These are phyloP conservation scores for Globodera rostochiensis DNA, from an alignment of 1,140 invertebrate species.

Conservation along the genomic window DNA sequence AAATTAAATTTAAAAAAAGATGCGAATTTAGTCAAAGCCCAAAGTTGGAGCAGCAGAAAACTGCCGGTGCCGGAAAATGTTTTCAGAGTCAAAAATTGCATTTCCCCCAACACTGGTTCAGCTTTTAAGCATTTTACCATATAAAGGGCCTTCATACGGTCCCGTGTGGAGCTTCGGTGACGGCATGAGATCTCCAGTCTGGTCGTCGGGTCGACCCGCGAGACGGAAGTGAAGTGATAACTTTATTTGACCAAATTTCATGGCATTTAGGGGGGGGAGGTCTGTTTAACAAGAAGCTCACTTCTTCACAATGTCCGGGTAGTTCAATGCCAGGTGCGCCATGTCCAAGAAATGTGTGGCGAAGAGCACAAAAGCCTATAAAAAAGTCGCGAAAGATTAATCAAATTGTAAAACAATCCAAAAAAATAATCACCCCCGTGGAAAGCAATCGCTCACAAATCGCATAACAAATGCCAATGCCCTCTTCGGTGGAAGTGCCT, in stretches of 20 bases:
- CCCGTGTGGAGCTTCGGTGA: conserved; percentile 40
- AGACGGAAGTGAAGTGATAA: conserved; percentile 46
- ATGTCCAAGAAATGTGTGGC: conserved; percentile 55
- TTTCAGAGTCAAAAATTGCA: not conserved
- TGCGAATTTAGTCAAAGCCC: too few species aligned
- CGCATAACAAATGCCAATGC: conserved; percentile 52
- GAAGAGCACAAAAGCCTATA: conserved; percentile 51
- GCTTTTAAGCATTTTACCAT: conserved; percentile 35
- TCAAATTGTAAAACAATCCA: not conserved
- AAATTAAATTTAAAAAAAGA: too few species aligned
- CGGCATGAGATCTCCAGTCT: conserved; percentile 30
- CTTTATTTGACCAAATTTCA: conserved; percentile 30
- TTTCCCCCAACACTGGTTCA: not conserved
- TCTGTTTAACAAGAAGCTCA: not conserved
- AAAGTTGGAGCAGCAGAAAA: too few species aligned
- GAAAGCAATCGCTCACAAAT: conserved; percentile 44
- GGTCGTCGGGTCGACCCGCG: conserved; percentile 27
- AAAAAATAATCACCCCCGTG: conserved; percentile 13
- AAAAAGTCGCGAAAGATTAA: not conserved
- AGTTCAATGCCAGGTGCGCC: conserved; percentile 35
- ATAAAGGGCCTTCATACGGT: conserved; percentile 46
- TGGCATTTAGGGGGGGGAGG: conserved; percentile 3
- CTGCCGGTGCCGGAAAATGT: not conserved
- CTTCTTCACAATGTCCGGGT: conserved; percentile 43
- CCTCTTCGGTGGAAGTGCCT: conserved; percentile 55